Base-by-base conservation (phyloP, 2,797 vertebrate species). In the Darevskia mixta region DNA sequence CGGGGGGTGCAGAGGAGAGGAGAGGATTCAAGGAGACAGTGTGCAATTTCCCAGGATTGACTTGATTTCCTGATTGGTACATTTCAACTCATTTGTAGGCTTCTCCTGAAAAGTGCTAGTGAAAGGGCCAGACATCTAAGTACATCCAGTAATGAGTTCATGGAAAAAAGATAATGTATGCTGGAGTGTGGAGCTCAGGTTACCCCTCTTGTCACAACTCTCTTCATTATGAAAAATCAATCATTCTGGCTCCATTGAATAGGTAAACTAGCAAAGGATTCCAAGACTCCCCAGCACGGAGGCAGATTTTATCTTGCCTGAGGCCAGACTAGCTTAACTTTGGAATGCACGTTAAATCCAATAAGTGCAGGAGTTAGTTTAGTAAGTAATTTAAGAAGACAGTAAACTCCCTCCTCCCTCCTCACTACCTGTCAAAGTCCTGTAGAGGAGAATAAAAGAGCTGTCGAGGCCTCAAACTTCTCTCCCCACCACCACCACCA, bases 311-410 rank as follows among this genome's bases (percentile, higher is more conserved):
- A 82, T 86, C 91, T 89, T 64, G 78, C 92, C 92, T 83, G 69
- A 7, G 79, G 89, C 90, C 82, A 92, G 91, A 83, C 67, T 71
- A 66, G 86, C 81, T 82, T 86, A 79, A 82, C 35, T 15, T 85
- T 88, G 90, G 87, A 87, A 89, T 89, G 86, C 83, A 77, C 20
- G 77, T 66, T 82, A 90, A 94, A 93, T 91, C 90, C 88, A 69
- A 79, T 76, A 71, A 92, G 83, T 93, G 86, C 91, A 91, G 83
- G 58, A 78, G 55, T 86, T 85, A 58, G 64, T 82, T 82, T 78
- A 82, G 86, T 69, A 83, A 87, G 89, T 88, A 86, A 79, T 85
- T 86, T 88, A 88, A 90, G 90, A 88, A 79, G 75, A 86, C 76
- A 55, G 10, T 61, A 76, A 29, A 77, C 27, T 75, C 80, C n/a